Conservation (phyloP, 2,113 vertebrate genomes). For the Gopherus flavomarginatus region DNA sequence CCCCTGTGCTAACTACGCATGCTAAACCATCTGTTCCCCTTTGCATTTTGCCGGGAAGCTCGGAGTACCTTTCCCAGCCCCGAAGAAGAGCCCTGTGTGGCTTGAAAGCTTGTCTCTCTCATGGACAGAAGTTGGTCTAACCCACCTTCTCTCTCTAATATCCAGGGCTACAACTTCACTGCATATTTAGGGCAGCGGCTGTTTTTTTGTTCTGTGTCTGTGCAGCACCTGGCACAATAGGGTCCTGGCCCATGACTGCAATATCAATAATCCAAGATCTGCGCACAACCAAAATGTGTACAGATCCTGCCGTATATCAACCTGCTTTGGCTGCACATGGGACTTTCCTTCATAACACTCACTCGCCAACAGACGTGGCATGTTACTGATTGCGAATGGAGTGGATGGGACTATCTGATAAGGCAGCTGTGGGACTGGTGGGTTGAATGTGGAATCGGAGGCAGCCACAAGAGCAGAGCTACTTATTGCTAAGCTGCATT, state of each 20-base stretch:
- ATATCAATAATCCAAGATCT: not conserved
- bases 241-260: fast-evolving
- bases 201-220: not conserved
- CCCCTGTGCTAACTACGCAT: no score
- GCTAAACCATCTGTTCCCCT: no score
- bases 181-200: not conserved
- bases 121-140: no score
- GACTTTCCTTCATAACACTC: not conserved
- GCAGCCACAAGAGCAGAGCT: not conserved
- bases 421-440: not conserved
- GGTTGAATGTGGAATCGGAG: not conserved
- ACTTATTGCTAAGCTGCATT: not conserved
- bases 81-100: not conserved
- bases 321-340: not conserved
- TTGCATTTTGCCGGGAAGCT: not conserved
- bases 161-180: not conserved
- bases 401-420: not conserved
- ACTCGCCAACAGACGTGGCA: not conserved
- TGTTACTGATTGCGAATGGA: fast-evolving
- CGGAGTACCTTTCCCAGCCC: not conserved
- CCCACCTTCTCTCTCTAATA: not conserved
- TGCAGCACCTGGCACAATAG: fast-evolving
- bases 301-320: not conserved
- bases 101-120: not conserved
- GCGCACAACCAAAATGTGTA: not conserved